Percentiles rank a stretch among this genome's conserved stretches.
phyloP scores from a whole-genome alignment of 2,888 invertebrate species.

The Polyploca ridens region DNA sequence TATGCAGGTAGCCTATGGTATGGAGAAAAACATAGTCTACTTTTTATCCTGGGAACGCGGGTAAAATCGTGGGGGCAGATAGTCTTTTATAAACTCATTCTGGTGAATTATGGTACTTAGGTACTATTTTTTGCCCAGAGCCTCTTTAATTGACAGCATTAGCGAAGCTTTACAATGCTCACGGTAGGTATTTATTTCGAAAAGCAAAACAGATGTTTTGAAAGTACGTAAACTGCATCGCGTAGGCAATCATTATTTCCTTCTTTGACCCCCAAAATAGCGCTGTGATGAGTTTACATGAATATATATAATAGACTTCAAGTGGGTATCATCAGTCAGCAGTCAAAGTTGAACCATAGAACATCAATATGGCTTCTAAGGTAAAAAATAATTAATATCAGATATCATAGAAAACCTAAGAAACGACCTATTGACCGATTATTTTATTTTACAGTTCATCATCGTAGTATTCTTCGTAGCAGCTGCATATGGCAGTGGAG shows the following conservation, averaged over 20 bases:
- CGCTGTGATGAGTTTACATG: constrained; percentile 46
- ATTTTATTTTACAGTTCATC: constrained; percentile 54
- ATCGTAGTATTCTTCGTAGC: constrained; percentile 57
- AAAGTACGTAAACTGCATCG: not conserved
- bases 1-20: too few species aligned
- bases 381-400: constrained; percentile 6
- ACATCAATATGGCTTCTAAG: constrained; percentile 8
- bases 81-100: too few species aligned
- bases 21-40: too few species aligned
- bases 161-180: not conserved
- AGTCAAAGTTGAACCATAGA: not conserved
- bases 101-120: too few species aligned
- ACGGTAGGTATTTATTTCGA: not conserved
- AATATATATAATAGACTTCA: constrained; percentile 7
- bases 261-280: constrained; percentile 64
- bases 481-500: constrained; percentile 50
- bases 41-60: too few species aligned
- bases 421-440: constrained; percentile 15
- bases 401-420: not conserved
- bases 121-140: too few species aligned
- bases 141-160: not conserved
- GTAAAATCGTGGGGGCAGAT: too few species aligned
- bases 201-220: not conserved
- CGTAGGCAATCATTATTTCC: constrained; percentile 46
- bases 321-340: not conserved